Conservation (phyloP, 2,888 invertebrate species). For the Hirtodrosophila cameraria region DNA sequence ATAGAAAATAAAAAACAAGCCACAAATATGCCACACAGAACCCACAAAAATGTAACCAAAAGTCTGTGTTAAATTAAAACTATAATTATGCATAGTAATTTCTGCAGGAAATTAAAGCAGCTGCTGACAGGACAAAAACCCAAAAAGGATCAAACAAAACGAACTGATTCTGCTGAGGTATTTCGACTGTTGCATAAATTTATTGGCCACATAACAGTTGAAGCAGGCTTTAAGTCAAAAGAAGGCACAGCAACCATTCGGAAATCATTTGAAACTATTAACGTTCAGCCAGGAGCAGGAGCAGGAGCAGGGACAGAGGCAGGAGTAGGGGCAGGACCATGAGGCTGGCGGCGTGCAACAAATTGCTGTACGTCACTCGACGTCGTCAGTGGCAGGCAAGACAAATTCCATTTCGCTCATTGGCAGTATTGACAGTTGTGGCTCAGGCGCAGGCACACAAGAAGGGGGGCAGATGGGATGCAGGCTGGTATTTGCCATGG, state of each 20-base stretch:
- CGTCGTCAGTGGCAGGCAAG: conserved; percentile 66
- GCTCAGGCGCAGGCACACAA: conserved; percentile 19
- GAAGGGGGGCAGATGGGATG: neutral
- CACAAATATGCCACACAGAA: conserved; percentile 29
- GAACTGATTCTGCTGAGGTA: neutral
- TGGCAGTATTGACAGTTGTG: conserved; percentile 68
- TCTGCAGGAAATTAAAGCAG: conserved; percentile 3
- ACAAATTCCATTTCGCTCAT: conserved; percentile 75
- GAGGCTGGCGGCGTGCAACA: conserved; percentile 45
- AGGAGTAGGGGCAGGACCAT: neutral
- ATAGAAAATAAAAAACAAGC: conserved; percentile 13
- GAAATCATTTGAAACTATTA: conserved; percentile 67
- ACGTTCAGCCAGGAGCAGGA: conserved; percentile 11
- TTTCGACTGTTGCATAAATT: conserved; percentile 8
- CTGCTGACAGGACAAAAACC: neutral
- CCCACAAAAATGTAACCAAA: conserved; percentile 18
- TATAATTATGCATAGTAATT: conserved; percentile 38
- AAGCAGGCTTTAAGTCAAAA: conserved; percentile 1
- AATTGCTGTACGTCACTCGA: conserved; percentile 57
- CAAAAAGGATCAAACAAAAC: conserved; percentile 19
- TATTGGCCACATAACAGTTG: conserved; percentile 6
- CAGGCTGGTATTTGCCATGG: conserved; percentile 42
- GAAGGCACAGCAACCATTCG: conserved; percentile 10
- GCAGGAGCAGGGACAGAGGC: neutral
- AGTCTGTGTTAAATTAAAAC: conserved; percentile 22